phyloP scores from a whole-genome alignment of 2,797 vertebrate genomes.

The Diceros bicornis region DNA sequence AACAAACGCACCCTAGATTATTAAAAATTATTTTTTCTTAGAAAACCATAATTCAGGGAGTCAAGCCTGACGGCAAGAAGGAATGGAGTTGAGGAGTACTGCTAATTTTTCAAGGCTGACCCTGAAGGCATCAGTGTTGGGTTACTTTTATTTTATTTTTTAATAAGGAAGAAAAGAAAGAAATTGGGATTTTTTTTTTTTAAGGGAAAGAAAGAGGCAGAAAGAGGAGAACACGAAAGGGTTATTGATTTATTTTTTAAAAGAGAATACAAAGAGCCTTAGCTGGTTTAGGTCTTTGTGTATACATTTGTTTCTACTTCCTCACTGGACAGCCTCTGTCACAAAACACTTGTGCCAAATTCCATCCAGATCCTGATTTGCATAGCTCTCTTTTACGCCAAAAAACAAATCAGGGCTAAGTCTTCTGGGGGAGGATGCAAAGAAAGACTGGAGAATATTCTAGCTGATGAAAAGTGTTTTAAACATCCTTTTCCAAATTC shows the following conservation, averaged over 20 bases:
- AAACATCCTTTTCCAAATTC: slow-evolving; percentile 43
- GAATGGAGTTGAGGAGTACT: slow-evolving; percentile 58
- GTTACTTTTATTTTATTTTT: slow-evolving; percentile 64
- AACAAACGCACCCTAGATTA: slow-evolving; percentile 51
- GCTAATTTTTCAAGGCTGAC: slow-evolving; percentile 51
- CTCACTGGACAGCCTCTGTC: slow-evolving; percentile 19
- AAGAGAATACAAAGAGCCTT: slow-evolving; percentile 1
- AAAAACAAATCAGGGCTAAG: slow-evolving; percentile 50
- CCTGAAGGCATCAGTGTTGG: background rate
- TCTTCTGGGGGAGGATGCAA: background rate
- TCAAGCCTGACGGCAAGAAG: slow-evolving; percentile 45
- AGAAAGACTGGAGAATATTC: slow-evolving; percentile 49
- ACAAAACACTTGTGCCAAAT: slow-evolving; percentile 26
- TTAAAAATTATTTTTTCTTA: slow-evolving; percentile 49
- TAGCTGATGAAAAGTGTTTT: slow-evolving; percentile 62
- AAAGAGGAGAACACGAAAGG: background rate
- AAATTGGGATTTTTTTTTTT: slow-evolving; percentile 54
- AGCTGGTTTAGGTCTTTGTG: slow-evolving; percentile 11
- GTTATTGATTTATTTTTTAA: slow-evolving; percentile 20
- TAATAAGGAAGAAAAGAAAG: slow-evolving; percentile 67
- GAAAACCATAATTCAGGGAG: slow-evolving; percentile 45
- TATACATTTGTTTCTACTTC: slow-evolving; percentile 42
- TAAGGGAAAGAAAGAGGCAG: slow-evolving; percentile 16
- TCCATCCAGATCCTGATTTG: slow-evolving; percentile 54
- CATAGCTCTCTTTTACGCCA: slow-evolving; percentile 10